Conservation (phyloP, 2,888 invertebrate genomes). For the Macrosoma leucophasiata region DNA sequence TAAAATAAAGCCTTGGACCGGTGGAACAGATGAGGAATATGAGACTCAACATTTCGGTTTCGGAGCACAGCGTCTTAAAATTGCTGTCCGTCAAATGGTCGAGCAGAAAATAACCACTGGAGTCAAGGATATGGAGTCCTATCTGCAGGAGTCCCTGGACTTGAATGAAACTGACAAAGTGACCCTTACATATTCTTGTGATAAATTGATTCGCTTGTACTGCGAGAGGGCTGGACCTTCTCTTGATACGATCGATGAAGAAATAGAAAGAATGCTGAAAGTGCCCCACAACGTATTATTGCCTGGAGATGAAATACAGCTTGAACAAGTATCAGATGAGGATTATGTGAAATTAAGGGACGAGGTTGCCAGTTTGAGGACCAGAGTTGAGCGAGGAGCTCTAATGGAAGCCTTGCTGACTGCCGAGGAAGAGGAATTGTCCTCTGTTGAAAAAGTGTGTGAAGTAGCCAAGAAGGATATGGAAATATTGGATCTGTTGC, state of each 20-base stretch:
- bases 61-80: constrained; percentile 61
- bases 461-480: constrained; percentile 60
- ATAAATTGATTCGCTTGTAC: constrained; percentile 53
- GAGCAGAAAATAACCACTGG: constrained; percentile 59
- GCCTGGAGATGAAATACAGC: constrained; percentile 58
- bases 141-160: constrained; percentile 48
- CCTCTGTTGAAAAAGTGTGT: constrained; percentile 51
- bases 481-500: constrained; percentile 49
- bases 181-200: constrained; percentile 52
- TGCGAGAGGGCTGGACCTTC: constrained; percentile 56
- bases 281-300: constrained; percentile 58
- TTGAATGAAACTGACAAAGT: constrained; percentile 57
- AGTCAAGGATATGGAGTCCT: constrained; percentile 57
- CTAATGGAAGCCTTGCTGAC: constrained; percentile 55
- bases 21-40: constrained; percentile 66
- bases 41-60: constrained; percentile 69
- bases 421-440: constrained; percentile 55
- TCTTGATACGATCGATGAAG: constrained; percentile 48
- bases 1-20: constrained; percentile 49
- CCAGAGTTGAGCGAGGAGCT: constrained; percentile 54
- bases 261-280: constrained; percentile 52
- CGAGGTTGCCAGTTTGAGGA: constrained; percentile 47
- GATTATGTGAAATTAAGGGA: constrained; percentile 52
- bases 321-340: constrained; percentile 45
- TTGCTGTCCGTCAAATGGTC: constrained; percentile 61